A percentile compares a stretch with the other conserved stretches of the same genome.
Evolutionary conservation across 2,797 vertebrate genomes (phyloP).

Genomic region (Syndactyla subalaris): DNA sequence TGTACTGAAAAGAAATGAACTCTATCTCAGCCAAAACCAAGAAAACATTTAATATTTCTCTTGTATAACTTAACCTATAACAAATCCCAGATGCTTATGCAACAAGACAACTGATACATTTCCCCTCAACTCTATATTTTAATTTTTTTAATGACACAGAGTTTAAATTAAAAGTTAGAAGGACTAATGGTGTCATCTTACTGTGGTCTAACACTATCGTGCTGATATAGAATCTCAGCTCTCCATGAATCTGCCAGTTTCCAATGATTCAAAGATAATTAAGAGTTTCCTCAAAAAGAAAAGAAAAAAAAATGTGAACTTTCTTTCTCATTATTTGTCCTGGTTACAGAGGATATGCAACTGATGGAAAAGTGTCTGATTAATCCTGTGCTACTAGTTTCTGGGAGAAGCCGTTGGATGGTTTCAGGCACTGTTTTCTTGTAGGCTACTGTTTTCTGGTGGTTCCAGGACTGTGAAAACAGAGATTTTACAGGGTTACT

Average conservation of each 20-base stretch:
- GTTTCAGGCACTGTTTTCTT: background rate
- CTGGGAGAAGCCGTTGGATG: background rate
- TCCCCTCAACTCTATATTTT: background rate
- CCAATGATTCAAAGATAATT: background rate
- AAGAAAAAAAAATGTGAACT: background rate
- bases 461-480: background rate
- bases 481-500: background rate
- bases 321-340: background rate
- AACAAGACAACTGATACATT: background rate
- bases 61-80: background rate
- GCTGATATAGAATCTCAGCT: background rate
- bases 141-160: background rate
- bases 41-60: background rate
- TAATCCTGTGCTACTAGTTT: background rate
- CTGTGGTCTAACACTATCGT: background rate
- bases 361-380: background rate
- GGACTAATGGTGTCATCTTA: background rate
- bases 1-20: background rate
- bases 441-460: background rate
- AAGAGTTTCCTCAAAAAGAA: background rate
- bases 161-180: background rate
- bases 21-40: background rate
- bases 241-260: background rate
- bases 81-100: background rate
- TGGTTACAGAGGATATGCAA: background rate